Evolutionary conservation across 2,888 invertebrate species (phyloP).

Genomic region (Hanleya hanleyi): DNA sequence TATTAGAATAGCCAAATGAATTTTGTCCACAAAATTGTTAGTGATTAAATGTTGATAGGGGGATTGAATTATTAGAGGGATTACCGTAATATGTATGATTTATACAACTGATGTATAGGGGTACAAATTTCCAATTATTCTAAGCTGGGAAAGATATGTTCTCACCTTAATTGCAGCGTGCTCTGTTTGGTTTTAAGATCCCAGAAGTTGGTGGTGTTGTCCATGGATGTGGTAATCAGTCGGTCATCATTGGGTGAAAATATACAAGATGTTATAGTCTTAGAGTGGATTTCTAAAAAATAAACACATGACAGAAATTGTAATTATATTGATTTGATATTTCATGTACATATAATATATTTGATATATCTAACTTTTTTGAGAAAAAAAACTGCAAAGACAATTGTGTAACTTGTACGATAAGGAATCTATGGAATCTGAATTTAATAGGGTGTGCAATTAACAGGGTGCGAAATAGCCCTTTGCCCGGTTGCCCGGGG

Average conservation of each 20-base stretch:
- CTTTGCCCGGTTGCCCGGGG: no score
- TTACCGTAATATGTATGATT: no score
- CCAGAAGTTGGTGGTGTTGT: slow-evolving; percentile 68
- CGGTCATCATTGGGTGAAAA: slow-evolving; percentile 68
- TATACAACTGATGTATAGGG: no score
- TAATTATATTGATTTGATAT: neutral
- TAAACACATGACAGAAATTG: neutral
- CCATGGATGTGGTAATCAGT: slow-evolving; percentile 72
- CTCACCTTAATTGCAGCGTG: slow-evolving; percentile 68
- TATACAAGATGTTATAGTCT: slow-evolving; percentile 64
- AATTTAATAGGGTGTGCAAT: no score
- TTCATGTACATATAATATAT: neutral
- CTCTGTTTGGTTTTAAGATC: slow-evolving; percentile 62
- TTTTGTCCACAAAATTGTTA: no score
- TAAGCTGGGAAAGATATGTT: neutral
- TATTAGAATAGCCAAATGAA: no score
- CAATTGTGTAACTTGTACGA: neutral
- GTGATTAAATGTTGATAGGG: no score
- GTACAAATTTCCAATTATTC: no score
- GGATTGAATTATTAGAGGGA: no score
- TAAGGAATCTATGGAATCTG: neutral
- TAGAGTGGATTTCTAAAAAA: slow-evolving; percentile 66
- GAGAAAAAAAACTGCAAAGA: neutral
- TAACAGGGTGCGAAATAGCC: no score
- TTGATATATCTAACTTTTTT: neutral